Conservation (phyloP, 2,797 vertebrate genomes). For the Enteromius viviparus region DNA sequence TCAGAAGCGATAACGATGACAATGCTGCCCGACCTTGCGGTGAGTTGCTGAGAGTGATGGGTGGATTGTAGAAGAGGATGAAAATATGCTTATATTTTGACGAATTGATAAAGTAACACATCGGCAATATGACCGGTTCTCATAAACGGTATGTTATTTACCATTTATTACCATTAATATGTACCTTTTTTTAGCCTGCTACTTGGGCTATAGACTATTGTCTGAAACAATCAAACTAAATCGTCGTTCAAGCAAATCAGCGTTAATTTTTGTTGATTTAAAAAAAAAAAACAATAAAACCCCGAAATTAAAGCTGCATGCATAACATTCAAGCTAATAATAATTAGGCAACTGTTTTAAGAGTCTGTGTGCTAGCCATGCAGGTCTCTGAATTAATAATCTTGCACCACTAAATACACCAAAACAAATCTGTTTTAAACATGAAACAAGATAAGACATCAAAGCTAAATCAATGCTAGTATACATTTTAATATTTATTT, state of each 20-base stretch:
- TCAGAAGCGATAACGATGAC: not conserved
- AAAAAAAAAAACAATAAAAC: not conserved
- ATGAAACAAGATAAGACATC: not conserved
- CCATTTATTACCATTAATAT: too few species aligned
- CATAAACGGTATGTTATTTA: not conserved
- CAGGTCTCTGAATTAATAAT: not conserved
- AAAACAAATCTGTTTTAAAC: not conserved
- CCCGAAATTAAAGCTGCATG: not conserved
- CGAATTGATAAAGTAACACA: not conserved
- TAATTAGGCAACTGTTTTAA: not conserved
- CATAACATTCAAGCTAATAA: not conserved
- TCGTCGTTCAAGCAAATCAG: not conserved
- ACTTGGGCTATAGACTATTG: not conserved
- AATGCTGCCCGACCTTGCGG: not conserved
- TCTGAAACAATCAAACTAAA: not conserved
- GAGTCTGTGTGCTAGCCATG: too few species aligned
- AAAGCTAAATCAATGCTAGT: not conserved
- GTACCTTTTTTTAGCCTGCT: not conserved
- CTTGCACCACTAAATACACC: not conserved
- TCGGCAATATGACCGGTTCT: not conserved
- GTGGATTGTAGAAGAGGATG: not conserved
- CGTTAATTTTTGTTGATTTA: not conserved
- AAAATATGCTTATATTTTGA: not conserved
- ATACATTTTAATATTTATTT: conserved; percentile 3
- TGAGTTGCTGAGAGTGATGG: not conserved